Base-by-base conservation (phyloP, 2,113 vertebrate genomes). In the Crypturellus undulatus region DNA sequence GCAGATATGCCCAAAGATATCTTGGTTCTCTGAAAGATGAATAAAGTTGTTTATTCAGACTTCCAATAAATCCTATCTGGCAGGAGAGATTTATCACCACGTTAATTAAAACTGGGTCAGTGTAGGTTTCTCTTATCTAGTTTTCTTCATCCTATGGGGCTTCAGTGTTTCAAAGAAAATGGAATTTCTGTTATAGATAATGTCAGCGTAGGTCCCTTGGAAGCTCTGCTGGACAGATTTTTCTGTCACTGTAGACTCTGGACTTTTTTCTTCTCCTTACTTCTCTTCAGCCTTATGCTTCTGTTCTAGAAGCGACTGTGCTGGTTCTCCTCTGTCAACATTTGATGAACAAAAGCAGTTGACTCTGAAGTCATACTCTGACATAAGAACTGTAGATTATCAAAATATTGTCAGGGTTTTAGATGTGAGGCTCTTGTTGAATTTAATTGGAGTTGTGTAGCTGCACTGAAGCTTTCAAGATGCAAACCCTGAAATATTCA, bases 81-180 rank as follows among this genome's bases (percentile, higher is more conserved):
- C 32, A 63, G 88, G 70, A 78, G 58, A 94, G 38, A 91, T 84
- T 96, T 96, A 56, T 63, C 68, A 52, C 38, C 85, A 65, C 65
- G 65, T 56, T 94, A 90, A 93, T 94, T 90, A 81, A 65, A 97
- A 75, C n/a, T 93, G 85, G 60, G 91, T 88, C 87, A 32, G 54
- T 67, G 43, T 54, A 62, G 85, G 94, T 80, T 80, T 16, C 25
- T 81, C 95, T 95, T 90, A 88, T 88, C 65, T 65, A 92, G 60
- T 51, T 71, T 68, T 47, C 36, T 88, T 79, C 69, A 78, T 90
- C 82, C 10, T 51, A 51, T 51, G 24, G 49, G 49, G 43, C 43
- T 17, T 43, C 43, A 15, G 42, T 76, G 21, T 15, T 85, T 94
- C 76, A 71, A 75, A 90, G 40, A 80, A 90, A 83, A 91, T 49